Evolutionary conservation across 2,888 invertebrate species (phyloP), one percentile per base, ranked within the genome.

Genomic region (Eumacrocentrus americanus): DNA sequence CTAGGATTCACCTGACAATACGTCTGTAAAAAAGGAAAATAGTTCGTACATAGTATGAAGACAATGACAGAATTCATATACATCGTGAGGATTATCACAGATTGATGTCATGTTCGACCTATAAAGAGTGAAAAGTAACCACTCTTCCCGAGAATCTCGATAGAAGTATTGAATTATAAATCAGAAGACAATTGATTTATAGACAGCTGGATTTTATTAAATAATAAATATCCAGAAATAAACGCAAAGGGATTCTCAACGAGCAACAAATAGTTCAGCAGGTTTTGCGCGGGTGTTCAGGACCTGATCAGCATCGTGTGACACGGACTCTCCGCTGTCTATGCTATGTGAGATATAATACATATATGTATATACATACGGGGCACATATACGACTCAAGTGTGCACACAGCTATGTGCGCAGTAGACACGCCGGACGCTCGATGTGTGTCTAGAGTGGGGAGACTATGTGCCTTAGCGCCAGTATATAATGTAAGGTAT

Each of bases 391-490:
- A 37, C 40, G n/a, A 37, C 34, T 25, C 48, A 25, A 29, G 57
- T 44, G 38, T 38, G 20, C 14, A 25, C 14, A 38, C 38, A 16
- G 16, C 25, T 47, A 12, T 38, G 16, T 20, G 47, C 40, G 23
- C 38, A 58, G 54, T 37, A 57, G 35, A 58, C 12, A 50, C 34
- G 12, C 20, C 47, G 40, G 16, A 37, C 35, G 42, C 29, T 47
- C 47, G 12, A 53, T 48, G 29, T 25, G 29, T 11, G 12, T 14
- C 11, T 16, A 7, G 50, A 46, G 16, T 56, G 60, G 62, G 63
- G 48, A 59, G 55, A 56, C 61, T 65, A 64, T 65, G 61, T 62
- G 61, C 62, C 40, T 62, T 23, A 29, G 54, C 47, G 61, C 53
- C 25, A 52, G 58, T 65, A 62, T 29, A 65, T 65, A 65, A 65